These are phyloP conservation scores for Caenorhabditis panamensis DNA, from an alignment of 2,888 invertebrate species.

Conservation along the genomic window DNA sequence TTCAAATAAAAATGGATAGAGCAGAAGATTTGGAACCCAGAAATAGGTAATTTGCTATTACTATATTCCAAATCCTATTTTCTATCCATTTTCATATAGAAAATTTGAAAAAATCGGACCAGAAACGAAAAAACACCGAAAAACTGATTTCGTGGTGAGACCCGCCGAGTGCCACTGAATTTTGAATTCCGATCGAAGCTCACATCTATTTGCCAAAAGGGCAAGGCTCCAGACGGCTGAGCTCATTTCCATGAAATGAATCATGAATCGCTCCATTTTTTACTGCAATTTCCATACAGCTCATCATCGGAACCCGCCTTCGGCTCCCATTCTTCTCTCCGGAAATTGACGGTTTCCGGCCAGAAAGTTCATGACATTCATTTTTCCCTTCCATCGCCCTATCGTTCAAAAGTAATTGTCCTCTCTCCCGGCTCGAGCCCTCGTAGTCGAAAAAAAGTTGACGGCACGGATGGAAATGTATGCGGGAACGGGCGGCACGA, in stretches of 20 bases:
- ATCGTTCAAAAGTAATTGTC: constrained; percentile 24
- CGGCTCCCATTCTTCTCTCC: not conserved
- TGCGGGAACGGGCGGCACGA: constrained; percentile 37
- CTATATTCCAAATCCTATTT: too few species aligned
- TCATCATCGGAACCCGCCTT: not conserved
- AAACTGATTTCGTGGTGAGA: too few species aligned
- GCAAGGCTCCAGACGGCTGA: constrained; percentile 14
- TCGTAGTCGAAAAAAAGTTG: constrained; percentile 17
- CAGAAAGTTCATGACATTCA: constrained; percentile 29
- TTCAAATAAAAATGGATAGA: too few species aligned
- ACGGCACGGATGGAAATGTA: constrained; percentile 36
- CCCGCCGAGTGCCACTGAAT: not conserved
- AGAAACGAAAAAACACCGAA: too few species aligned
- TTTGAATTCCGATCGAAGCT: not conserved
- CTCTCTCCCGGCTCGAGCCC: not conserved
- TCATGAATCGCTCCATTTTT: not conserved
- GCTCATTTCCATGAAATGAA: constrained; percentile 24
- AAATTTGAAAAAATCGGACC: too few species aligned
- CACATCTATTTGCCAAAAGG: constrained; percentile 7
- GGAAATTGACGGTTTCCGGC: constrained; percentile 38
- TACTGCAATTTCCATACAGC: too few species aligned
- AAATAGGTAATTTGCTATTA: too few species aligned
- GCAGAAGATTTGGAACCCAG: too few species aligned
- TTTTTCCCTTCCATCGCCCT: not conserved
- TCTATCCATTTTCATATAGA: too few species aligned